Percentiles rank a stretch among this genome's conserved stretches.
Conservation (phyloP, 2,888 invertebrate genomes). For the Philopedon plagiatum region DNA sequence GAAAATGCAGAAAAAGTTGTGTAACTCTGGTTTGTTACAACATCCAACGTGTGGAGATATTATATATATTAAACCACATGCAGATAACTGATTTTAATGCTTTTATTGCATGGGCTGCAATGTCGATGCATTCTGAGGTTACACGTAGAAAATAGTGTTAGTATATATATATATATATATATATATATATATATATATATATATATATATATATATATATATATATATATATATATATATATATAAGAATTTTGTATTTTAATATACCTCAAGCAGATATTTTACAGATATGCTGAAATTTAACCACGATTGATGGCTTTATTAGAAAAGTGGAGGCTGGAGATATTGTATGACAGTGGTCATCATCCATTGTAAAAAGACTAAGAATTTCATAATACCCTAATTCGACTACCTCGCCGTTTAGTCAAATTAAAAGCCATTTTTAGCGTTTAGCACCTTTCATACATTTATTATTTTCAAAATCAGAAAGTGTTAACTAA, state of each 20-base stretch:
- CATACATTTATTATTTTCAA: too few relatives aligned
- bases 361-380: too few relatives aligned
- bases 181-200: constrained; percentile 14
- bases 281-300: too few relatives aligned
- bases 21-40: constrained; percentile 31
- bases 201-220: constrained; percentile 13
- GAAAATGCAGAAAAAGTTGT: constrained; percentile 32
- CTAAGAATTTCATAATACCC: too few relatives aligned
- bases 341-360: too few relatives aligned
- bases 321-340: too few relatives aligned
- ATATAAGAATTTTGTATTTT: not conserved
- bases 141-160: not conserved
- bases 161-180: not conserved
- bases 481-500: too few relatives aligned
- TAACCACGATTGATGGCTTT: too few relatives aligned
- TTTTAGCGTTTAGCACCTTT: too few relatives aligned
- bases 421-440: too few relatives aligned
- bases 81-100: constrained; percentile 28
- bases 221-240: constrained; percentile 13
- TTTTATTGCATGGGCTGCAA: constrained; percentile 26
- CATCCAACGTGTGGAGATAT: not conserved
- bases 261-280: not conserved
- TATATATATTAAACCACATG: constrained; percentile 24
- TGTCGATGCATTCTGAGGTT: constrained; percentile 11
- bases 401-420: too few relatives aligned